A percentile compares a stretch with the other conserved stretches of the same genome.
Conservation (phyloP, 2,888 invertebrate species). For the Bellardia pandia region DNA sequence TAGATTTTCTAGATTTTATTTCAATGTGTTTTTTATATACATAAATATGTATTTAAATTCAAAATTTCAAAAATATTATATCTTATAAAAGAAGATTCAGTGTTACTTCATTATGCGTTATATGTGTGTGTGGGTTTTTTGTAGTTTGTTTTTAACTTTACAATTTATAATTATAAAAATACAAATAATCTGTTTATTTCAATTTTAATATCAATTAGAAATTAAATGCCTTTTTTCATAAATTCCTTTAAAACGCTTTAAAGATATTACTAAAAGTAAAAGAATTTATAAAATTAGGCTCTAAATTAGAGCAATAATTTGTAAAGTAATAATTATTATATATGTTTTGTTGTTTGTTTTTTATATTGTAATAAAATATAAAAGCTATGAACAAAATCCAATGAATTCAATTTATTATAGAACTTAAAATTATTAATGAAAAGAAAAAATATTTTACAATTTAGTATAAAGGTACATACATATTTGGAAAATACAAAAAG, state of each 20-base stretch:
- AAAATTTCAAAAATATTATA: not conserved
- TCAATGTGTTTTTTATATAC: constrained; percentile 1
- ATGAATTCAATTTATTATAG: constrained; percentile 36
- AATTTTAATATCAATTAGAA: constrained; percentile 66
- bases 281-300: not conserved
- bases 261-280: not conserved
- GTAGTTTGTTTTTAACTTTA: constrained; percentile 40
- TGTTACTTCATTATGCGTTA: constrained; percentile 14
- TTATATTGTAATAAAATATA: not conserved
- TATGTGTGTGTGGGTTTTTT: constrained; percentile 33
- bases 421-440: constrained; percentile 55
- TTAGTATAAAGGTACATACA: constrained; percentile 55
- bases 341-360: constrained; percentile 1
- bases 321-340: constrained; percentile 52
- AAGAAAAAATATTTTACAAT: constrained; percentile 49
- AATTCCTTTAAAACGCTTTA: not conserved
- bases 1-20: not conserved
- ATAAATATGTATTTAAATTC: not conserved
- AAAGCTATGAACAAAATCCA: constrained; percentile 51
- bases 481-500: constrained; percentile 40
- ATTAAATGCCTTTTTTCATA: not conserved
- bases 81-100: constrained; percentile 28
- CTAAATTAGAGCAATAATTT: constrained; percentile 53
- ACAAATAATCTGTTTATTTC: constrained; percentile 47
- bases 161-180: constrained; percentile 55